Evolutionary conservation across 2,888 invertebrate species (phyloP).

Genomic region (Dorcus hopei): DNA sequence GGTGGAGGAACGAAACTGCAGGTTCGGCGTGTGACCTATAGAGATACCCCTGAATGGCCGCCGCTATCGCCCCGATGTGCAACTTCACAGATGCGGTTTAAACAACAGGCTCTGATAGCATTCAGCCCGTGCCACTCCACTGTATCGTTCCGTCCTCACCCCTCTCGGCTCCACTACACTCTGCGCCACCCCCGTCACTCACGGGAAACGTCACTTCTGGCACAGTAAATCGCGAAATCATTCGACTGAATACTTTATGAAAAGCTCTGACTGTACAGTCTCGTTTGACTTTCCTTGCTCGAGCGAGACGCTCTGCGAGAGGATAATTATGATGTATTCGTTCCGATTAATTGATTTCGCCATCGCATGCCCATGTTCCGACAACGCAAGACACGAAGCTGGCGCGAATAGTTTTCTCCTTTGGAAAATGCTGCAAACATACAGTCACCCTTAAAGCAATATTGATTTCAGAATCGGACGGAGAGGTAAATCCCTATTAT

Average conservation of each 20-base stretch:
- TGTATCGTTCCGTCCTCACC: conserved; percentile 12
- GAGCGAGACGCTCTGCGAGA: conserved; percentile 4
- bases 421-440: conserved; percentile 25
- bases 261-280: conserved; percentile 41
- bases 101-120: conserved; percentile 42
- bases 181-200: conserved; percentile 39
- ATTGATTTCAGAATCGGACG: conserved; percentile 47
- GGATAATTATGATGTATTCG: no score
- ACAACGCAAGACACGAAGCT: no score
- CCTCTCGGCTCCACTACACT: conserved; percentile 11
- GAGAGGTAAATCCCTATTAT: conserved; percentile 47
- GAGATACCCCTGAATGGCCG: conserved; percentile 22
- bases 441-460: conserved; percentile 40
- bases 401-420: no score
- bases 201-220: conserved; percentile 42
- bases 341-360: no score
- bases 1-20: no score
- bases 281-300: conserved; percentile 15
- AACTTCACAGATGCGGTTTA: conserved; percentile 43
- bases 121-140: conserved; percentile 33
- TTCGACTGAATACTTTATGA: conserved; percentile 44
- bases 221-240: conserved; percentile 39
- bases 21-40: neutral
- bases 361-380: no score
- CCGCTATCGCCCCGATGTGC: conserved; percentile 34